These are phyloP conservation scores for Charaxes varanes DNA, from an alignment of 1,140 invertebrate species.

Conservation along the genomic window DNA sequence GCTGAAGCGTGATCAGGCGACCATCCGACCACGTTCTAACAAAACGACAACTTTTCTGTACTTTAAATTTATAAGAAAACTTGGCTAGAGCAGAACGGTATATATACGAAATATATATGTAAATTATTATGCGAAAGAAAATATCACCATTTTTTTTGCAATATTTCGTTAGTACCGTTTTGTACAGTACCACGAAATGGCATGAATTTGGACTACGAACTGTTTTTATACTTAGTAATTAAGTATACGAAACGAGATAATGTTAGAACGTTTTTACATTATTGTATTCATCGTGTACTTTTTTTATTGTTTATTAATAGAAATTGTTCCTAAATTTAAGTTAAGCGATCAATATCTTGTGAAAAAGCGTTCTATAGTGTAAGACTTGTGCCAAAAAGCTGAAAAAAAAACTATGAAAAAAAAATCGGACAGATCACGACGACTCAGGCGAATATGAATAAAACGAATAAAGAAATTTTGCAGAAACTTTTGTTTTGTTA, in stretches of 20 bases:
- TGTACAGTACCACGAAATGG: background rate
- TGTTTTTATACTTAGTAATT: constrained; percentile 10
- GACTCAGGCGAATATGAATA: constrained; percentile 38
- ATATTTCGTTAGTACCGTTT: background rate
- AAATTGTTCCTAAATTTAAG: constrained; percentile 10
- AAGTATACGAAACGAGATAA: constrained; percentile 3
- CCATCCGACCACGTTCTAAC: too few species aligned
- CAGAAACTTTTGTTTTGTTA: background rate
- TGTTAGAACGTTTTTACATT: constrained; percentile 20
- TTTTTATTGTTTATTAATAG: constrained; percentile 17
- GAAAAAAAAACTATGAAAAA: constrained; percentile 34
- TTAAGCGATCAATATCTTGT: constrained; percentile 14
- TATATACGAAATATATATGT: too few species aligned
- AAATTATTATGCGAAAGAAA: too few species aligned
- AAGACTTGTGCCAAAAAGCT: constrained; percentile 34
- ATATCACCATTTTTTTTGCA: background rate
- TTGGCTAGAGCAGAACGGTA: too few species aligned
- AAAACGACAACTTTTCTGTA: too few species aligned
- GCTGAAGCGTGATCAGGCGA: constrained; percentile 34
- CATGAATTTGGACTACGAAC: background rate
- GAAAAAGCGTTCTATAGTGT: constrained; percentile 24
- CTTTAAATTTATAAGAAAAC: too few species aligned
- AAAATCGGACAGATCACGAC: constrained; percentile 39
- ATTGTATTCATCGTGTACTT: constrained; percentile 12
- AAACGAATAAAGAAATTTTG: constrained; percentile 32